Conservation (phyloP, 2,888 invertebrate genomes). For the Brachylomia viminalis region DNA sequence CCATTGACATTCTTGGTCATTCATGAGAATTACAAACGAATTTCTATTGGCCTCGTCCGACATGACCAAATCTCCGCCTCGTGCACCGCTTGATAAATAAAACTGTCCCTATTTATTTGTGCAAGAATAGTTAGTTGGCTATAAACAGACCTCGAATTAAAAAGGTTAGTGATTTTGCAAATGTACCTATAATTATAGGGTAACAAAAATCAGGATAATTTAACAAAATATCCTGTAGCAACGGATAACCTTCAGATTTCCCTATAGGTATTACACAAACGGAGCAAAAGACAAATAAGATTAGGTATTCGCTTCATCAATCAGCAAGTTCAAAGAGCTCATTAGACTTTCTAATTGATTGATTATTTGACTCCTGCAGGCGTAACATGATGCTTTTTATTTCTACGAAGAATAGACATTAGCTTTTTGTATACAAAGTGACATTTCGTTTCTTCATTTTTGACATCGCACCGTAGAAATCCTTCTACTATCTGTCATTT, state of each 20-base stretch:
- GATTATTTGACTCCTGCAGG: slow-evolving; percentile 5
- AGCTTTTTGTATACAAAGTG: no score
- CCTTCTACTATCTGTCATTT: no score
- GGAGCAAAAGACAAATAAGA: neutral
- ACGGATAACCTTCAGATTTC: neutral
- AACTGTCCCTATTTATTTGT: slow-evolving; percentile 67
- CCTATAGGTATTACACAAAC: neutral
- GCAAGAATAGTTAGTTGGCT: slow-evolving; percentile 15
- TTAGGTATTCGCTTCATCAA: slow-evolving; percentile 12
- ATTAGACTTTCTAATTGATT: slow-evolving; percentile 18
- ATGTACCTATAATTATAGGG: neutral
- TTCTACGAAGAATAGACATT: no score
- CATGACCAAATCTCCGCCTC: slow-evolving; percentile 74
- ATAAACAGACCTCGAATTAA: slow-evolving; percentile 1
- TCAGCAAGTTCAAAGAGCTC: slow-evolving; percentile 9
- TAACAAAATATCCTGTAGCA: neutral
- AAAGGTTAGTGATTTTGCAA: slow-evolving; percentile 21
- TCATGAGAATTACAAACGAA: slow-evolving; percentile 63
- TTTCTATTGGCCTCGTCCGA: slow-evolving; percentile 72
- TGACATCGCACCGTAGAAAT: no score
- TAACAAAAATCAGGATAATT: slow-evolving; percentile 2
- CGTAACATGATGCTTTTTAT: no score
- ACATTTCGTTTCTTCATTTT: no score
- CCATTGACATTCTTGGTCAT: slow-evolving; percentile 63
- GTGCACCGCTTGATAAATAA: slow-evolving; percentile 59